Evolutionary conservation across 2,888 invertebrate species (phyloP).

Genomic region (Neoitamus cyanurus): DNA sequence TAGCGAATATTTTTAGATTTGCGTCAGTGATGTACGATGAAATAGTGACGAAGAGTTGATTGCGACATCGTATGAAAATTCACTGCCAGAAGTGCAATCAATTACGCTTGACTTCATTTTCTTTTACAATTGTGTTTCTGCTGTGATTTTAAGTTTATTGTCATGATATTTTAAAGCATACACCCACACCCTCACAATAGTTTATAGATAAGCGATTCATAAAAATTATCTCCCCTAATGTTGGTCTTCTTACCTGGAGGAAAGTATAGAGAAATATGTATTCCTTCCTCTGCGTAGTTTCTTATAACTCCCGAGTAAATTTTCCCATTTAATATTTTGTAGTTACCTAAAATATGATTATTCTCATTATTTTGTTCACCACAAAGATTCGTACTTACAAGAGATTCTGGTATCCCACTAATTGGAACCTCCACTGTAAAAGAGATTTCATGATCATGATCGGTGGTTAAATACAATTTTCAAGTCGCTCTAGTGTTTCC

Average conservation of each 20-base stretch:
- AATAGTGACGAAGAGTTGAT: not conserved
- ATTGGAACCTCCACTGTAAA: not conserved
- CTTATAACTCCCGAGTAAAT: not conserved
- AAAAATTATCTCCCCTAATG: too few species aligned
- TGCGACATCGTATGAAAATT: not conserved
- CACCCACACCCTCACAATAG: too few species aligned
- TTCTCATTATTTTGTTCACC: not conserved
- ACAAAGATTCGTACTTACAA: not conserved
- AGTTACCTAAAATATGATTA: not conserved
- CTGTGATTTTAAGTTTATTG: too few species aligned
- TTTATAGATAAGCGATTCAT: too few species aligned
- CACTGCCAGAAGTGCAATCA: not conserved
- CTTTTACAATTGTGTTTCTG: not conserved
- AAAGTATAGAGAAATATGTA: too few species aligned
- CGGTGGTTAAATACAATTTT: not conserved
- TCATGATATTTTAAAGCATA: too few species aligned
- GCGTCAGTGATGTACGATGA: not conserved
- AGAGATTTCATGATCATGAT: not conserved
- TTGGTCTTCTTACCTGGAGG: too few species aligned
- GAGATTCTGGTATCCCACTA: not conserved
- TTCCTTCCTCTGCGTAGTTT: not conserved
- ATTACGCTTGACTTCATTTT: too few species aligned
- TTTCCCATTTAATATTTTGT: not conserved
- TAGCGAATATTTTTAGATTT: not conserved
- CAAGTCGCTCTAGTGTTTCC: not conserved